A percentile compares a stretch with the other conserved stretches of the same genome.
Evolutionary conservation across 2,113 vertebrate genomes (phyloP).

Genomic region (Scartelaos histophorus): DNA sequence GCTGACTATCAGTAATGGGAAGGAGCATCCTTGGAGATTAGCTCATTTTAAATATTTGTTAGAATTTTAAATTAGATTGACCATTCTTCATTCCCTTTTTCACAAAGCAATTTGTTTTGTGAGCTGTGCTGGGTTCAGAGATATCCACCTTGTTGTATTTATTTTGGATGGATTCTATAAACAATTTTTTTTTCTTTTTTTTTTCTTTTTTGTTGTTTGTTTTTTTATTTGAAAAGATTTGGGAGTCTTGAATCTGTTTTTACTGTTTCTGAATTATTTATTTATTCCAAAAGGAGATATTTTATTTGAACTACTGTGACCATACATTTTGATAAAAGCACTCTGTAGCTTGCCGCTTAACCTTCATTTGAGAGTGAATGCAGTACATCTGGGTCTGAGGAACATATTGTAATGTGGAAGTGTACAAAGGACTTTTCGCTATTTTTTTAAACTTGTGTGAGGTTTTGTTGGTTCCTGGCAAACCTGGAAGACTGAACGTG

Average conservation of each 20-base stretch:
- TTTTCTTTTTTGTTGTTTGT: constrained; percentile 14
- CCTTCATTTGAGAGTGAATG: constrained; percentile 38
- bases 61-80: neutral
- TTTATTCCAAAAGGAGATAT: constrained; percentile 66
- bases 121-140: constrained; percentile 17
- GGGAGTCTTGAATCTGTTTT: constrained; percentile 33
- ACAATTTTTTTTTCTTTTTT: constrained; percentile 9
- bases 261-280: constrained; percentile 51
- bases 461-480: constrained; percentile 57
- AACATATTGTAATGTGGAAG: constrained; percentile 42
- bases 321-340: constrained; percentile 66
- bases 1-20: constrained; percentile 7
- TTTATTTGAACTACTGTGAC: constrained; percentile 71
- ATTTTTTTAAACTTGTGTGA: constrained; percentile 68
- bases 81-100: constrained; percentile 33
- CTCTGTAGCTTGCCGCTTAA: constrained; percentile 64
- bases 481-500: constrained; percentile 40
- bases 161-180: constrained; percentile 41
- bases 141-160: constrained; percentile 13
- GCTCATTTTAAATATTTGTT: constrained; percentile 1
- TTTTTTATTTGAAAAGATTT: constrained; percentile 31
- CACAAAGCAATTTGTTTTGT: constrained; percentile 19
- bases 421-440: constrained; percentile 67
- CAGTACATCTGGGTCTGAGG: constrained; percentile 32
- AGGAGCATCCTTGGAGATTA: neutral